Evolutionary conservation across 2,797 vertebrate species (phyloP).

Genomic region (Thalassophryne amazonica): DNA sequence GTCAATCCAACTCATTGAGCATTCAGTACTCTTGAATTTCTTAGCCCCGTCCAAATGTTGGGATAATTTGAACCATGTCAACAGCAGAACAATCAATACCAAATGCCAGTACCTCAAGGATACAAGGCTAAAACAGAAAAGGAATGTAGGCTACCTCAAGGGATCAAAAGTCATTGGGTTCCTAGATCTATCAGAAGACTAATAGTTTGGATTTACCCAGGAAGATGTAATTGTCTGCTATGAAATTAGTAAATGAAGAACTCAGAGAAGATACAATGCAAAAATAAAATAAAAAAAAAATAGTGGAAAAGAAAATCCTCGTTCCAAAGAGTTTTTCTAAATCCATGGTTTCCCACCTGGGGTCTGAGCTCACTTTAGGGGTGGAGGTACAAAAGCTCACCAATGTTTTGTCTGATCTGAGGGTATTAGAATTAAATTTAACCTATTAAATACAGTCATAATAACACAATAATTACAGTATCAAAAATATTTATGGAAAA

Average conservation of each 20-base stretch:
- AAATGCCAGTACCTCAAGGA: constrained; percentile 39
- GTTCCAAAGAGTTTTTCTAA: too few species aligned
- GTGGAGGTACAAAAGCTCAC: too few species aligned
- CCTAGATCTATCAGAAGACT: constrained; percentile 47
- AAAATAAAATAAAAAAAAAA: background rate
- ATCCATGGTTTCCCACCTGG: too few species aligned
- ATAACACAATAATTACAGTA: too few species aligned
- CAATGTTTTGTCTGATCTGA: too few species aligned
- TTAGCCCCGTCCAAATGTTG: constrained; percentile 2
- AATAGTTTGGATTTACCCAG: constrained; percentile 39
- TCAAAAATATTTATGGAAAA: too few species aligned
- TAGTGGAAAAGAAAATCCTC: constrained; percentile 6
- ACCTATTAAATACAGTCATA: too few species aligned
- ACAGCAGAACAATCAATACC: constrained; percentile 47
- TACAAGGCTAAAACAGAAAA: constrained; percentile 39
- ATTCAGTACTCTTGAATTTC: constrained; percentile 41
- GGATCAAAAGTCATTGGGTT: constrained; percentile 35
- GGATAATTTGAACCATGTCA: constrained; percentile 39
- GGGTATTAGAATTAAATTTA: too few species aligned
- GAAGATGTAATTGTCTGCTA: constrained; percentile 36
- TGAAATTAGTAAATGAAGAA: too few species aligned
- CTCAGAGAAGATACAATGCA: too few species aligned
- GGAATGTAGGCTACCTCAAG: constrained; percentile 18
- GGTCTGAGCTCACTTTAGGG: too few species aligned
- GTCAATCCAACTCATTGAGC: constrained; percentile 48